These are phyloP conservation scores for Pectinophora gossypiella DNA, from an alignment of 1,140 invertebrate genomes.

Conservation along the genomic window DNA sequence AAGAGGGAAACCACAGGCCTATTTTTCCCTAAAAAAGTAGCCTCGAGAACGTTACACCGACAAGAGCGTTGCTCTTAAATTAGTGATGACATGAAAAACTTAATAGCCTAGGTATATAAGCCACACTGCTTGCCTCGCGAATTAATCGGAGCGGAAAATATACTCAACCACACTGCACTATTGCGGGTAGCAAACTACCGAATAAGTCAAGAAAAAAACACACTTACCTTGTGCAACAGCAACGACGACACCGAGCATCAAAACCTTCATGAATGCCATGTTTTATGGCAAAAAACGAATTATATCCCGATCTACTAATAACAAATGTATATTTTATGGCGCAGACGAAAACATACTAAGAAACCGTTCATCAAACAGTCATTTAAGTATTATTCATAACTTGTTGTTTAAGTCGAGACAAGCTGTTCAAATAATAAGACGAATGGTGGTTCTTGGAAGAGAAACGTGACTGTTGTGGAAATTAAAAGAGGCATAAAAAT, in stretches of 20 bases:
- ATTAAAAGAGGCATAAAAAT: no score
- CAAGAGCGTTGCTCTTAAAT: no score
- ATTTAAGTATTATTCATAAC: constrained; percentile 44
- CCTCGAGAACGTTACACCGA: no score
- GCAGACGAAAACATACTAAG: neutral
- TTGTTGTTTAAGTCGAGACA: constrained; percentile 27
- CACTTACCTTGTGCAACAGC: constrained; percentile 37
- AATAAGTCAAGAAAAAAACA: constrained; percentile 10
- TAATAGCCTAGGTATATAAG: no score
- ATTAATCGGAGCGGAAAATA: no score
- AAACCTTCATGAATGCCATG: constrained; percentile 31
- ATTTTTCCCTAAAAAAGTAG: no score
- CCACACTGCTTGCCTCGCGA: no score
- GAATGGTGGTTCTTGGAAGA: constrained; percentile 18
- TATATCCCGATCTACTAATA: neutral
- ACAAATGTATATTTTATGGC: neutral
- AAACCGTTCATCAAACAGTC: constrained; percentile 16
- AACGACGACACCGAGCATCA: constrained; percentile 23
- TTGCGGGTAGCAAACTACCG: no score
- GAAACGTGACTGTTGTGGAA: no score
- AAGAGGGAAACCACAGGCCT: no score
- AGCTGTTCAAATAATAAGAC: constrained; percentile 48
- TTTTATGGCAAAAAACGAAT: constrained; percentile 17
- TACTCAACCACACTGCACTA: no score
- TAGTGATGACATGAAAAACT: no score